These are phyloP conservation scores for Nomada lathburiana DNA, from an alignment of 2,888 invertebrate genomes.

Conservation along the genomic window DNA sequence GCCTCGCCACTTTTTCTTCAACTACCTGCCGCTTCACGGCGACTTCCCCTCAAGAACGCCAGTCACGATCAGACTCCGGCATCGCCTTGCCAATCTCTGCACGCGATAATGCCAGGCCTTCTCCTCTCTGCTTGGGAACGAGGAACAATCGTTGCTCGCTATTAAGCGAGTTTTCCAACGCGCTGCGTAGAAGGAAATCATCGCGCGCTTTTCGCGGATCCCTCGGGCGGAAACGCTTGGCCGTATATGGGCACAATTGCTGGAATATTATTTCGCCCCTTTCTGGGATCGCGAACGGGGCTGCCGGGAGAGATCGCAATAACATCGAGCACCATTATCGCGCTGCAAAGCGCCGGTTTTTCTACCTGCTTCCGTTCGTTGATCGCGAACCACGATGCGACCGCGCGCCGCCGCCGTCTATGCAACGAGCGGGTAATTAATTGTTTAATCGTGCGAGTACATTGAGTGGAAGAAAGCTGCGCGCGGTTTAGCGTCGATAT, in stretches of 20 bases:
- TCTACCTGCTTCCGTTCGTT: slow-evolving; percentile 60
- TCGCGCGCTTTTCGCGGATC: slow-evolving; percentile 42
- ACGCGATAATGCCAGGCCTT: background rate
- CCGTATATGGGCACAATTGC: slow-evolving; percentile 56
- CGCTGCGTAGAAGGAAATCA: slow-evolving; percentile 18
- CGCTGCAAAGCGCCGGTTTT: slow-evolving; percentile 54
- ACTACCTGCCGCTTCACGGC: too few relatives aligned
- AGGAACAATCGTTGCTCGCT: slow-evolving; percentile 28
- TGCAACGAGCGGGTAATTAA: slow-evolving; percentile 30
- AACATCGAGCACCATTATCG: slow-evolving; percentile 47
- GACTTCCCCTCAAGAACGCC: too few relatives aligned
- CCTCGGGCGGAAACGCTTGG: slow-evolving; percentile 63
- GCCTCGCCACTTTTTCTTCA: too few relatives aligned
- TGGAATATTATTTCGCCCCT: slow-evolving; percentile 62
- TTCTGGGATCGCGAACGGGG: slow-evolving; percentile 52
- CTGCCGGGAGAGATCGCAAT: slow-evolving; percentile 49
- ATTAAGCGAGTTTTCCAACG: slow-evolving; percentile 60
- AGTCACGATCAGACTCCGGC: too few relatives aligned
- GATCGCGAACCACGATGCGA: slow-evolving; percentile 45
- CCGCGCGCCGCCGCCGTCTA: slow-evolving; percentile 19
- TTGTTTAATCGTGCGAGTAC: slow-evolving; percentile 49
- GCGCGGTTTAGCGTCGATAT: background rate
- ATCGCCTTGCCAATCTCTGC: too few relatives aligned
- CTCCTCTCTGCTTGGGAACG: slow-evolving; percentile 32
- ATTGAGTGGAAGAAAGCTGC: slow-evolving; percentile 41